Percentiles rank a stretch among this genome's conserved stretches.
Conservation (phyloP, 2,888 invertebrate genomes). For the Lasioglossum zephyrum region DNA sequence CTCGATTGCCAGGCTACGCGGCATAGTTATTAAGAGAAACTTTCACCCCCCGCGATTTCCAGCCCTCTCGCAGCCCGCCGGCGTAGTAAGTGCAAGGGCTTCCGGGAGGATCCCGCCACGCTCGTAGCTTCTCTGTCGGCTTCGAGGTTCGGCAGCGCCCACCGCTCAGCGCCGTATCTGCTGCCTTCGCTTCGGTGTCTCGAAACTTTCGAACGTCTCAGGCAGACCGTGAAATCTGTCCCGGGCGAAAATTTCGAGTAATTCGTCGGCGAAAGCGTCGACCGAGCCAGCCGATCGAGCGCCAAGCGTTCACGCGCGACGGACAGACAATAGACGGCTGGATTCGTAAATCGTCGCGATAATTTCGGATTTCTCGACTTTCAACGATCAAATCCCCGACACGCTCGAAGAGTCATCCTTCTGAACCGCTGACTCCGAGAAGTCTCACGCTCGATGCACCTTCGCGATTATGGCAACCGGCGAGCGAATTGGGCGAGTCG, state of each 20-base stretch:
- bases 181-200: conserved; percentile 66
- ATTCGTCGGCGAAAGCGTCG: conserved; percentile 65
- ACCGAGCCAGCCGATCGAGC: conserved; percentile 62
- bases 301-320: conserved; percentile 37
- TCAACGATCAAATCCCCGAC: not conserved
- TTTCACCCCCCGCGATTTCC: conserved; percentile 63
- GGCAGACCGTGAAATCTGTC: conserved; percentile 81
- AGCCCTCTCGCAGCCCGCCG: conserved; percentile 8
- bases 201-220: conserved; percentile 81
- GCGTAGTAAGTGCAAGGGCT: conserved; percentile 48
- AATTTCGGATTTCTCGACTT: conserved; percentile 25
- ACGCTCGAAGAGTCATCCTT: not conserved
- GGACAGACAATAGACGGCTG: conserved; percentile 52
- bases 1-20: conserved; percentile 78
- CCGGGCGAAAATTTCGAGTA: conserved; percentile 74
- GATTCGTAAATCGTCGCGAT: conserved; percentile 56
- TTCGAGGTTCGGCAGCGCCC: not conserved
- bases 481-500: not conserved
- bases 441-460: not conserved
- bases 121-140: conserved; percentile 50
- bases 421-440: not conserved
- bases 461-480: not conserved
- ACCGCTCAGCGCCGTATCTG: not conserved
- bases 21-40: conserved; percentile 81
- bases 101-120: conserved; percentile 30